Base-by-base conservation (phyloP, 2,888 invertebrate genomes). In the Plebejus anna region DNA sequence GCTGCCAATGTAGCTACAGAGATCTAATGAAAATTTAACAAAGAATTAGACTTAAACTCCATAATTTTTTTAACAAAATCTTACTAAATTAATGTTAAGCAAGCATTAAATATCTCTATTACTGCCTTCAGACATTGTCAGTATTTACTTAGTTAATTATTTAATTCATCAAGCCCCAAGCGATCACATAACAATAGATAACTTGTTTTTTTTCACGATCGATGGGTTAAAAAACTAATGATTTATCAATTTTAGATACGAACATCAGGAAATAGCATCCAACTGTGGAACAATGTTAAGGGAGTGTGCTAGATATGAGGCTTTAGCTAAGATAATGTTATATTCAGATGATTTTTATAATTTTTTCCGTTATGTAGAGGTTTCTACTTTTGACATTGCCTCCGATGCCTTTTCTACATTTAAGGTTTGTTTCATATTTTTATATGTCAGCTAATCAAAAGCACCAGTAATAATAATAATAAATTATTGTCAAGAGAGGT, bases 381-480 rank as follows among this genome's bases (percentile, higher is more conserved):
- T 99, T 83, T 99, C 99, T 83, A 99, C 99, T 82, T 99, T 99
- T 95, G 99, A 99, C 96, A 99, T 99, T 89, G 99, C 99, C 89
- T 99, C 99, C 82, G 99, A 99, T 96, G 99, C 99, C 94, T 99
- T 99, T 95, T 98, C 99, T 90, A 99, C 99, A 83, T 99, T 99
- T 95, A 99, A 99, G 97, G 99, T 98, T 90, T 75, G 82, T 82
- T 75, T 78, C 78, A 80, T 42, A 38, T 11, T 77, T 73, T 13
- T 13, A 51, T 13, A 51, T 55, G 55, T 55, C 55, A 55, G 55
- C 55, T 16, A 13, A 55, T 55, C 4, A 55, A 16, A 51, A 51
- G 13, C 13, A 13, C 55, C 38, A 38, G 38, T 38, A 38, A 38
- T 38, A 38, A 38, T 38, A 38, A 38, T 32, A 38, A 38, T 38